Evolutionary conservation across 2,888 invertebrate species (phyloP).

Genomic region (Noctua janthina): DNA sequence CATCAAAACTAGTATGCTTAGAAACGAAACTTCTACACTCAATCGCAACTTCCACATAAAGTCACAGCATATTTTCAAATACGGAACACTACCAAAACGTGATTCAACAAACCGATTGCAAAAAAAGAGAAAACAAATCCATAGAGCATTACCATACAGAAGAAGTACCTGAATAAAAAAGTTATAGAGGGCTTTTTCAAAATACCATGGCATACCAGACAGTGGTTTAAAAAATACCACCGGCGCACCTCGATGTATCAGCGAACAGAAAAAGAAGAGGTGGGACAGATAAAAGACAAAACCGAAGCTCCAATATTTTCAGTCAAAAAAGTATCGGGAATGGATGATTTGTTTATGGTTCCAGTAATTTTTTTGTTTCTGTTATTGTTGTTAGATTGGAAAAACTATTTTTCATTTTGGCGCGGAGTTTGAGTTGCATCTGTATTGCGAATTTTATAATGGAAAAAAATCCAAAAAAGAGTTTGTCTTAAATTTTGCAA

Average conservation of each 20-base stretch:
- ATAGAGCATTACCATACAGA: slow-evolving; percentile 12
- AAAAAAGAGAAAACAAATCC: not conserved
- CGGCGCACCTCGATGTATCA: slow-evolving; percentile 7
- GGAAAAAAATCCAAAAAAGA: too few species aligned
- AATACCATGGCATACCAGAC: slow-evolving; percentile 14
- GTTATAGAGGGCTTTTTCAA: slow-evolving; percentile 10
- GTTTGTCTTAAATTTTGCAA: too few species aligned
- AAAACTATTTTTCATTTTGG: too few species aligned
- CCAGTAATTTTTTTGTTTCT: too few species aligned
- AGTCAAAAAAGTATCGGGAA: too few species aligned
- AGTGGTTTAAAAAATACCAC: slow-evolving; percentile 38
- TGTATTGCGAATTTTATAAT: too few species aligned
- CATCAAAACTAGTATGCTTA: not conserved
- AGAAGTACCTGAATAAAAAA: slow-evolving; percentile 21
- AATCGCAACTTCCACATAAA: not conserved
- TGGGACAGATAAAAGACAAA: slow-evolving; percentile 10
- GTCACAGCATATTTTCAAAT: slow-evolving; percentile 18
- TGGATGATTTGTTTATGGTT: too few species aligned
- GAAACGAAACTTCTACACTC: not conserved
- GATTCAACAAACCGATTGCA: not conserved
- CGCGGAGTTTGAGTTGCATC: too few species aligned
- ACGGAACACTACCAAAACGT: slow-evolving; percentile 9
- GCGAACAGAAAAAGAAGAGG: slow-evolving; percentile 27
- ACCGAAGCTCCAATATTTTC: not conserved
- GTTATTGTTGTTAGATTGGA: too few species aligned